Conservation (phyloP, 2,797 vertebrate genomes). For the Aselliscus stoliczkanus region DNA sequence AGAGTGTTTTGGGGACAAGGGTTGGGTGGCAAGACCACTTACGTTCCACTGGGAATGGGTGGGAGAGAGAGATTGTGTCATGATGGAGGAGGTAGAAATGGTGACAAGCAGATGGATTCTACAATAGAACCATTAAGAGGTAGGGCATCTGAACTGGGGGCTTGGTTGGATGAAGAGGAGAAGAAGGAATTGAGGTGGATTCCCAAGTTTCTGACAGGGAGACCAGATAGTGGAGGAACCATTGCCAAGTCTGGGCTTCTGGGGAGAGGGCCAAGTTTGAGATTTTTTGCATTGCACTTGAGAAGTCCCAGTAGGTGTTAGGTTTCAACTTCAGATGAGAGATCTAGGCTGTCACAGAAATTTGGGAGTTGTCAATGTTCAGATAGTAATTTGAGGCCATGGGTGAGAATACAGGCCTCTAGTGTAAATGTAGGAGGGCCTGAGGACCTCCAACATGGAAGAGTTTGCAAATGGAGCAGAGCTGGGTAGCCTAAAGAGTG, state of each 20-base stretch:
- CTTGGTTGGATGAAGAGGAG: background rate
- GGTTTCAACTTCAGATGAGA: background rate
- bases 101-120: background rate
- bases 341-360: background rate
- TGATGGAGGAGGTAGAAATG: background rate
- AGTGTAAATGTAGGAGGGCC: background rate
- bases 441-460: background rate
- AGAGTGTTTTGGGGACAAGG: background rate
- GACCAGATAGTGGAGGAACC: background rate
- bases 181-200: background rate
- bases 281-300: background rate
- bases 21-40: no score
- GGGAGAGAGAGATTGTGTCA: background rate
- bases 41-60: background rate
- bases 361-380: background rate
- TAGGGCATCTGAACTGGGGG: background rate
- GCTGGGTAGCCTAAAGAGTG: background rate
- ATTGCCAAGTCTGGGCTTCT: background rate
- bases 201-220: background rate
- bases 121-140: background rate
- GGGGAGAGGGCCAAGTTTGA: background rate
- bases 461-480: background rate
- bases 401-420: background rate
- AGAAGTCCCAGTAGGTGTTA: no score
- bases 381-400: background rate